Base-by-base conservation (phyloP, 2,113 vertebrate species). In the Speoplatyrhinus poulsoni region DNA sequence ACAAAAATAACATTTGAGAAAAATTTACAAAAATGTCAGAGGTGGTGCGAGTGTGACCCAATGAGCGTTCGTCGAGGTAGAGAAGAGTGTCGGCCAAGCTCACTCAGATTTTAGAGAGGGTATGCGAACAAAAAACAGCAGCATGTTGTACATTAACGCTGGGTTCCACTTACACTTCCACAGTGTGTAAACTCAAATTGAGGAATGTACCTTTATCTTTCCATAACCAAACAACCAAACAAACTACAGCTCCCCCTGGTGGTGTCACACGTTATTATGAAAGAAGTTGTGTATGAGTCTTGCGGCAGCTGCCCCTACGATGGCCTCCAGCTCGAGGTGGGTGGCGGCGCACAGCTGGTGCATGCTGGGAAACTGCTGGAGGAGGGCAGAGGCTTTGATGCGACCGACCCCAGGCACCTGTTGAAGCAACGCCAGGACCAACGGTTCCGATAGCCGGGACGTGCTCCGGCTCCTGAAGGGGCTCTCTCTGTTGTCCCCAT, bases 361-460 rank as follows among this genome's bases (percentile, higher is more conserved):
- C 79, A 98, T 82, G 77, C 88, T 96, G 13, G 90, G 85, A 46
- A 96, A 98, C 0, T 11, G 87, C 53, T 94, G 88, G 15, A 98
- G 91, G 1, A 98, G 81, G 0, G 93, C 91, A 55, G 90, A 64
- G 15, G 95, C 95, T 83, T 96, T 98, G 0, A 94, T 89, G 70
- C 82, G 92, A 0, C 97, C 96, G 0, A 99, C 93, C 0, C 94
- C 96, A 4, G 96, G 96, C 36, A 99, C 93, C 50, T 85, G 92
- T 73, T 94, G 96, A 19, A 95, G 90, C 0, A 93, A 75, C 36
- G 75, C 87, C 46, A 97, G 76, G n/a, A 96, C 62, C 0, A 86
- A 69, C 0, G 91, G 71, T 52, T 98, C 96, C 0, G 85, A 59
- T 4, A 90, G 80, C 48, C 15, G 70, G 1, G 80, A 57, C 0